Base-by-base conservation (phyloP, 92 coral and sea anemone species). In the Umimayanthus chanpuru region DNA sequence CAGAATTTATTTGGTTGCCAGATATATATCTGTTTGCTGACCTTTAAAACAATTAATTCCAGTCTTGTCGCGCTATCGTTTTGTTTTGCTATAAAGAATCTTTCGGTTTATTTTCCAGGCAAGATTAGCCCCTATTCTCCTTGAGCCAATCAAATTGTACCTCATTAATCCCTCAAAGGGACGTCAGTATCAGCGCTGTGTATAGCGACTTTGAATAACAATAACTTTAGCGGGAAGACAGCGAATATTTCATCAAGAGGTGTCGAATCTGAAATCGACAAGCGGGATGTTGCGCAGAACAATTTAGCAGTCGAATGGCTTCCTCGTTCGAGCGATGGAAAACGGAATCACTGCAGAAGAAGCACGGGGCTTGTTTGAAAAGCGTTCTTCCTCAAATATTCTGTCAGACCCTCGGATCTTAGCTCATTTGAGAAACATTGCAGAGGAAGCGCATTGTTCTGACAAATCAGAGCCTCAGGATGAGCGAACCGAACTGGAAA, bases 401-500 rank as follows among this genome's bases (percentile, higher is more conserved):
- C 90, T 97, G 26, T 95, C 99, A 30, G 99, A 97, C 61, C 99
- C 99, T 16, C 88, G 99, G 70, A 97, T 97, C 72, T 89, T 97
- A 86, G 97, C 94, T 78, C 99, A 97, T 82, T 90, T 97, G 76
- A 82, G 99, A 81, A 97, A 95, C 66, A 98, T 97, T 38, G 99
- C 99, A n/a, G 98, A 95, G 85, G 99, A 97, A 73, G 99, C 99
- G 15, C 97, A 94, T 74, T 93, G 97, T 80, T 93, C 95, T 11
- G 93, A 93, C 61, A 90, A 86, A 82, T 90, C 91, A 66, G 92
- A 41, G 18, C 94, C 94, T 25, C 96, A 93, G 12, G 96, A 94
- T 89, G 96, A 92, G 55, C 95, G 94, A 47, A 86, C 96, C 18
- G 99, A 97, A 39, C 61, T 90, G 64, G 98, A 92, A 87, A 96